phyloP scores from a whole-genome alignment of 1,140 invertebrate genomes.

The Drosophila virilis region DNA sequence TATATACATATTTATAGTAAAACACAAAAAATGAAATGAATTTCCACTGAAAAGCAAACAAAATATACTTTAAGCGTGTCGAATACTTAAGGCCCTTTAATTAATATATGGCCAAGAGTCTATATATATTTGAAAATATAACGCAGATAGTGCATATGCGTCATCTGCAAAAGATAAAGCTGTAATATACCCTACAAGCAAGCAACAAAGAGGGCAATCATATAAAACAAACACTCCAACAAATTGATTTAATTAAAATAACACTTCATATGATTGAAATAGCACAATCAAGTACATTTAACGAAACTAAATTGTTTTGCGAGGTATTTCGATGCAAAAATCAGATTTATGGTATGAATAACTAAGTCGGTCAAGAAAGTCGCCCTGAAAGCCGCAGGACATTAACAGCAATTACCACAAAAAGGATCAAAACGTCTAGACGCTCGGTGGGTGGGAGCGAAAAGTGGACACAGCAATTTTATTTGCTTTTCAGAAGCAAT shows the following conservation, averaged over 20 bases:
- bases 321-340: neutral
- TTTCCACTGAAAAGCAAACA: neutral
- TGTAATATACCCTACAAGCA: neutral
- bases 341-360: conserved; percentile 8
- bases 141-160: neutral
- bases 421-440: neutral
- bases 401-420: neutral
- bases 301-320: neutral
- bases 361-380: neutral
- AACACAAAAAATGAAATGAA: neutral
- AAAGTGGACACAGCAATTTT: neutral
- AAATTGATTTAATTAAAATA: conserved; percentile 5
- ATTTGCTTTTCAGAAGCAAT: no score
- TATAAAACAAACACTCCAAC: neutral
- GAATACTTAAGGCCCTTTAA: neutral
- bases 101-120: no score
- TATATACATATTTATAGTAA: neutral
- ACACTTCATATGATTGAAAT: conserved; percentile 2
- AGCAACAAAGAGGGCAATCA: neutral
- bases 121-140: neutral
- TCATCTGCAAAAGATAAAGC: neutral
- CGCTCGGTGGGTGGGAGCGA: neutral
- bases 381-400: conserved; percentile 1
- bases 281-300: conserved; percentile 7
- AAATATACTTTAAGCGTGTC: neutral